Conservation (phyloP, 2,888 invertebrate species). For the Phengaris arion region DNA sequence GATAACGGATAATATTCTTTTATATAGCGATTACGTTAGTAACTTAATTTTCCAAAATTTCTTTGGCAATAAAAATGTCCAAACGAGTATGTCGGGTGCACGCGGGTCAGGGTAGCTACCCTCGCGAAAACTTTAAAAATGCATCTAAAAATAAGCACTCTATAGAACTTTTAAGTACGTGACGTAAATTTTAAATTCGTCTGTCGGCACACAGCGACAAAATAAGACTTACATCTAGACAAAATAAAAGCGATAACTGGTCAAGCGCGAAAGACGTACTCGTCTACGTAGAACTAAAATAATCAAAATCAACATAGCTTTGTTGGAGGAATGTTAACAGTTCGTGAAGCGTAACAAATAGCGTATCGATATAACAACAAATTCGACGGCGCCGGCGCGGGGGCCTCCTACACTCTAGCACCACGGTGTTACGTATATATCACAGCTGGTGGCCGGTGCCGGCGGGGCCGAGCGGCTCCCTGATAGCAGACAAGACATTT, state of each 20-base stretch:
- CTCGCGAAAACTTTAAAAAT: constrained; percentile 64
- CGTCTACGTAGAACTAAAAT: constrained; percentile 68
- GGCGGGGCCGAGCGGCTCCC: constrained; percentile 1
- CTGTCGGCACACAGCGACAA: constrained; percentile 59
- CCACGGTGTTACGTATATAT: constrained; percentile 59
- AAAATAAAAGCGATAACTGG: constrained; percentile 66
- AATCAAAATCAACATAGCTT: constrained; percentile 75
- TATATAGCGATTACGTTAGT: constrained; percentile 51
- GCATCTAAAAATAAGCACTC: constrained; percentile 68
- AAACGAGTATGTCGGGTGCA: constrained; percentile 58
- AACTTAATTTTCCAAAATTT: constrained; percentile 58
- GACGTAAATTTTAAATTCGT: constrained; percentile 68
- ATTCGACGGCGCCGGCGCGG: constrained; percentile 66
- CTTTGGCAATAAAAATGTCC: constrained; percentile 69
- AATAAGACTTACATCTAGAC: constrained; percentile 63
- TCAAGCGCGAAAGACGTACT: constrained; percentile 62
- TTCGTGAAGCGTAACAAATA: constrained; percentile 71
- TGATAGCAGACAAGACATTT: neutral
- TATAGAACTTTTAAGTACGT: constrained; percentile 69
- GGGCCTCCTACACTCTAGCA: constrained; percentile 70
- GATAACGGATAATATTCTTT: constrained; percentile 48
- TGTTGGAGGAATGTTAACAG: constrained; percentile 77
- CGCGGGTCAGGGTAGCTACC: constrained; percentile 72
- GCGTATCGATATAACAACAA: constrained; percentile 66
- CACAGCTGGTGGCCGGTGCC: constrained; percentile 47